Conservation (phyloP, 2,113 vertebrate species). For the Zosterops pallidus region DNA sequence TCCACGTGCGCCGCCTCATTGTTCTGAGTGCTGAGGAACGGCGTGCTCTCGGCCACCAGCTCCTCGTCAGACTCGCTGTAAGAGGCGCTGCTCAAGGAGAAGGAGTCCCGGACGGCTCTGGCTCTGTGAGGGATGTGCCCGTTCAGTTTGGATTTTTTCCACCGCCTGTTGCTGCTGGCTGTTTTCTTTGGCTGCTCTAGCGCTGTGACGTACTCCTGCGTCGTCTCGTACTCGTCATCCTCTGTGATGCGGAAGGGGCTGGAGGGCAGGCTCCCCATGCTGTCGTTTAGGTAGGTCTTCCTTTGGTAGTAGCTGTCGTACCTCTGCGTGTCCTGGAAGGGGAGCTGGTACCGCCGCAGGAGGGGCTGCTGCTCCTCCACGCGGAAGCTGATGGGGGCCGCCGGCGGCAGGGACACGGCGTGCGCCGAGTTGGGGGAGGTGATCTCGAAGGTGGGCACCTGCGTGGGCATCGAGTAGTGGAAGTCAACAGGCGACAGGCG, state of each 20-base stretch:
- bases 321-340: conserved; percentile 86
- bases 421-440: conserved; percentile 92
- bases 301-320: conserved; percentile 92
- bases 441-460: conserved; percentile 97
- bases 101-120: conserved; percentile 85
- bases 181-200: conserved; percentile 85
- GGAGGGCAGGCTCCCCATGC: conserved; percentile 92
- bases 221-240: conserved; percentile 96
- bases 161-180: conserved; percentile 83
- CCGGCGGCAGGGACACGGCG: conserved; percentile 90
- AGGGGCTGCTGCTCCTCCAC: conserved; percentile 91
- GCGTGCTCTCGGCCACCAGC: conserved; percentile 91
- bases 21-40: conserved; percentile 94
- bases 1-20: conserved; percentile 80
- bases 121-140: conserved; percentile 91
- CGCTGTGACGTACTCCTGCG: conserved; percentile 92
- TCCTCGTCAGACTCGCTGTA: conserved; percentile 91
- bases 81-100: conserved; percentile 92
- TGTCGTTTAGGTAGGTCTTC: conserved; percentile 89
- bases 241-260: conserved; percentile 91
- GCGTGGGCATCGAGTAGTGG: conserved; percentile 91
- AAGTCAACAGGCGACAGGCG: conserved; percentile 94
- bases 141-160: conserved; percentile 91
- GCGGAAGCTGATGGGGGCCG: conserved; percentile 86
- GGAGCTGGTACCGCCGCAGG: conserved; percentile 86